Conservation (phyloP, 2,888 invertebrate genomes). For the Girardia tigrina region DNA sequence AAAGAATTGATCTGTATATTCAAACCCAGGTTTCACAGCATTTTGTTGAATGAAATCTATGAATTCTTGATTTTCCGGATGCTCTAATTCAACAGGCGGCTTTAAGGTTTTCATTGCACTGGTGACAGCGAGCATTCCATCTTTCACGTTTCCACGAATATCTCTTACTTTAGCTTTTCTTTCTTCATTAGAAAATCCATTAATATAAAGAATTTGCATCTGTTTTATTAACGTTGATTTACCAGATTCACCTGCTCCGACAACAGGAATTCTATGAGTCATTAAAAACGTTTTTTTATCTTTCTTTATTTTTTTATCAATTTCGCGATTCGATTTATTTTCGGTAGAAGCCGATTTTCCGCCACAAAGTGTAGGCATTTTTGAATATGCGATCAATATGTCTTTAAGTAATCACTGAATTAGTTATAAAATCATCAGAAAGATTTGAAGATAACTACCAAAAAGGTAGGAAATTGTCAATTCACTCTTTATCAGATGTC, state of each 20-base stretch:
- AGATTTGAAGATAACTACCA: neutral
- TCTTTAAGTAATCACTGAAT: neutral
- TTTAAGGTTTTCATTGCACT: conserved; percentile 95
- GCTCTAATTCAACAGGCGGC: conserved; percentile 84
- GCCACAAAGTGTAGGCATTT: neutral
- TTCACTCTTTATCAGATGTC: neutral
- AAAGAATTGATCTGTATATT: conserved; percentile 87
- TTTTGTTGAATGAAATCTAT: conserved; percentile 95
- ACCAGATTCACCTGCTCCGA: conserved; percentile 91
- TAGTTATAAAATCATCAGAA: neutral
- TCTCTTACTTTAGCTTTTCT: conserved; percentile 65
- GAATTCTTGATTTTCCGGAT: conserved; percentile 71
- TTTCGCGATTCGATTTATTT: conserved; percentile 61
- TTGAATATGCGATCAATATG: neutral
- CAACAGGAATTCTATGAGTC: conserved; percentile 36
- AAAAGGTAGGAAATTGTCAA: neutral
- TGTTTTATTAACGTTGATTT: conserved; percentile 99
- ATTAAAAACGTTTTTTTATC: conserved; percentile 58
- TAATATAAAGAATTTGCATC: conserved; percentile 95
- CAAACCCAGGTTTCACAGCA: conserved; percentile 72
- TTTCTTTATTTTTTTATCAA: conserved; percentile 93
- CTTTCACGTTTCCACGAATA: conserved; percentile 32
- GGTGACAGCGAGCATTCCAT: conserved; percentile 60
- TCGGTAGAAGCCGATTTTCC: conserved; percentile 17
- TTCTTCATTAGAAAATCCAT: conserved; percentile 62